These are phyloP conservation scores for Acanthornis magna DNA, from an alignment of 2,797 vertebrate genomes.

Conservation along the genomic window DNA sequence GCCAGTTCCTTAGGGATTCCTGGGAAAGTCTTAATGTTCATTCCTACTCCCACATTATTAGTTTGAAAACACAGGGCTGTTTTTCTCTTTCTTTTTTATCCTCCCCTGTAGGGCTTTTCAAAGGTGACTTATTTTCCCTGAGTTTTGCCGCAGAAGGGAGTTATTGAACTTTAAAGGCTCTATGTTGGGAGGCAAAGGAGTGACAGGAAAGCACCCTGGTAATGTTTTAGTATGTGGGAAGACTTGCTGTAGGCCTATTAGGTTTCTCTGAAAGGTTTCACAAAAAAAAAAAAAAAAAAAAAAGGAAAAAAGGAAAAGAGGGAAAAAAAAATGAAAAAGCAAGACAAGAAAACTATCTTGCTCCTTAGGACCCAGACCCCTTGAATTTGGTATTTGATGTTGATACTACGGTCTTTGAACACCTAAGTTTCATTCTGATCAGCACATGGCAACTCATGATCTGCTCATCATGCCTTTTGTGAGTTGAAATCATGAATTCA, in stretches of 20 bases:
- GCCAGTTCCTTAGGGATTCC: constrained; percentile 33
- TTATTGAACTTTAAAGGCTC: constrained; percentile 7
- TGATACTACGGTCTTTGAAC: not conserved
- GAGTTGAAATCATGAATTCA: not conserved
- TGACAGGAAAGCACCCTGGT: not conserved
- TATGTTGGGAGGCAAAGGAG: not conserved
- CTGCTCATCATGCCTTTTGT: not conserved
- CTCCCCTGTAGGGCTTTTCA: constrained; percentile 18
- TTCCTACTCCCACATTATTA: not conserved
- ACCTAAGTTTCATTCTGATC: not conserved
- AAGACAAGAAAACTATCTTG: not conserved
- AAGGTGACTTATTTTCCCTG: constrained; percentile 29
- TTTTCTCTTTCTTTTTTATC: not conserved
- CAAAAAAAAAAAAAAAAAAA: not conserved
- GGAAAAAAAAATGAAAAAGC: not conserved
- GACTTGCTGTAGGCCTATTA: not conserved
- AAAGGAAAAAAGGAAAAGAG: not conserved
- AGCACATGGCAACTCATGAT: not conserved
- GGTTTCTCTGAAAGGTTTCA: not conserved
- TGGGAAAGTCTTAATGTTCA: constrained; percentile 49
- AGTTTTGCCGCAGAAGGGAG: constrained; percentile 6
- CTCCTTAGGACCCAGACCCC: not conserved
- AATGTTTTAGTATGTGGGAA: not conserved
- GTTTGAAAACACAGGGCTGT: not conserved
- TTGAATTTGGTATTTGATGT: not conserved